Conservation (phyloP, 2,113 vertebrate species). For the Thymallus thymallus region DNA sequence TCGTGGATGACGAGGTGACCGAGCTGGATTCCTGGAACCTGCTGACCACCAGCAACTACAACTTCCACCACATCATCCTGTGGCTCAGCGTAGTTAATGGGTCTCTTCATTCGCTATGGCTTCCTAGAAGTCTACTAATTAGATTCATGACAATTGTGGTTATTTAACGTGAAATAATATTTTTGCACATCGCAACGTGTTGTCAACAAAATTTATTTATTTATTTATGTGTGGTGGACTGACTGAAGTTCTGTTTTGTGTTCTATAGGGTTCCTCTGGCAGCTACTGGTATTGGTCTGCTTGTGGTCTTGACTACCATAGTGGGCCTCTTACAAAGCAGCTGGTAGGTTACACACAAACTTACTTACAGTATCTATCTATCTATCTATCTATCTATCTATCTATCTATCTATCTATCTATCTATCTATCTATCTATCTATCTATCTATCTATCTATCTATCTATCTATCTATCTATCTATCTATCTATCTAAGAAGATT, state of each 20-base stretch:
- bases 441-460: too few relatives aligned
- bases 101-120: conserved; percentile 85
- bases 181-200: background rate
- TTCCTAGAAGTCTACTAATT: conserved; percentile 59
- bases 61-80: conserved; percentile 87
- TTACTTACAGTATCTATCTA: too few relatives aligned
- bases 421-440: too few relatives aligned
- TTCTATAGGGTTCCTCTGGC: conserved; percentile 84
- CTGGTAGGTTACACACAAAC: too few relatives aligned
- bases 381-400: too few relatives aligned
- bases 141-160: background rate
- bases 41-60: conserved; percentile 89
- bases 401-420: too few relatives aligned
- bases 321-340: conserved; percentile 84
- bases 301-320: conserved; percentile 82
- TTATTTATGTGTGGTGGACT: background rate
- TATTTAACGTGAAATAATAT: background rate
- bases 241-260: background rate
- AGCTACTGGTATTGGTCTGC: conserved; percentile 83
- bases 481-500: too few relatives aligned
- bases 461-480: too few relatives aligned
- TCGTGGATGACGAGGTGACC: conserved; percentile 94
- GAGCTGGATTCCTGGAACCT: conserved; percentile 92
- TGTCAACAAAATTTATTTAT: too few relatives aligned
- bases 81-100: conserved; percentile 80